phyloP scores from a whole-genome alignment of 2,888 invertebrate genomes.

The Caenorhabditis imperialis region DNA sequence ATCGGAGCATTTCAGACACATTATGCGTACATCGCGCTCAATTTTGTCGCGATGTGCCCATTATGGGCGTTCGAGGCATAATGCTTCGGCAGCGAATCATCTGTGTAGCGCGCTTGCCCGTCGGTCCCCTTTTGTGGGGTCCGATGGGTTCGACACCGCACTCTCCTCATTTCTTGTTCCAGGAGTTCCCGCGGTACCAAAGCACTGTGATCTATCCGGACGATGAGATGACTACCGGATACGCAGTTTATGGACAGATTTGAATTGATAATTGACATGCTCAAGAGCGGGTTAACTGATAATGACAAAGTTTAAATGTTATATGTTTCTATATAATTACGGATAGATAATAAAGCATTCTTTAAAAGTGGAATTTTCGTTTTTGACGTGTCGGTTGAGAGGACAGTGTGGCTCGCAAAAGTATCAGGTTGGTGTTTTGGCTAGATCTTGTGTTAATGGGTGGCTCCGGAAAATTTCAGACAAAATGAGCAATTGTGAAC shows the following conservation, averaged over 20 bases:
- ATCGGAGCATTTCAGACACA: too few species aligned
- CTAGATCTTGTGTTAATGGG: not conserved
- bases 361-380: too few species aligned
- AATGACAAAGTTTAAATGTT: too few species aligned
- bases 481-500: not conserved
- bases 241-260: constrained; percentile 55
- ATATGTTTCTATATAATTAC: not conserved
- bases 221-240: constrained; percentile 48
- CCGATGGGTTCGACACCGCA: too few species aligned
- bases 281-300: too few species aligned
- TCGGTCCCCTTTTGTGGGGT: too few species aligned
- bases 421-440: constrained; percentile 51
- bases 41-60: too few species aligned
- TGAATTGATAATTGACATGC: constrained; percentile 2
- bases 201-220: constrained; percentile 53
- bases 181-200: constrained; percentile 54
- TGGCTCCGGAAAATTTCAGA: not conserved
- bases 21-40: too few species aligned
- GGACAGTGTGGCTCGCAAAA: constrained; percentile 62
- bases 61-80: too few species aligned
- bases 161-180: constrained; percentile 12
- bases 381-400: constrained; percentile 52
- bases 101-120: too few species aligned
- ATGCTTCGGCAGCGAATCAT: too few species aligned
- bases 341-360: too few species aligned